phyloP scores from a whole-genome alignment of 1,140 invertebrate genomes.

The Pachyrhynchus sulphureomaculatus region DNA sequence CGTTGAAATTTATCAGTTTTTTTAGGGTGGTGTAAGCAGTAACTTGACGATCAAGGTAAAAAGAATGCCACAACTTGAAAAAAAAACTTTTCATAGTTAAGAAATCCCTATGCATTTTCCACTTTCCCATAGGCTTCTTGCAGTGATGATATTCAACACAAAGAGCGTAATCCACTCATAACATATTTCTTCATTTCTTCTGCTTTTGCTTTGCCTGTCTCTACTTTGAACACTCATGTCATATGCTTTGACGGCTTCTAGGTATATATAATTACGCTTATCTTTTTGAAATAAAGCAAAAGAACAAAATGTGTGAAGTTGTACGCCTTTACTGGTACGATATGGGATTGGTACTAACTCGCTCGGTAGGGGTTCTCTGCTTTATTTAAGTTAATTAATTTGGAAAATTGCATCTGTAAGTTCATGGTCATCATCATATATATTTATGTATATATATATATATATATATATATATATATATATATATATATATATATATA shows the following conservation, averaged over 20 bases:
- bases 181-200: neutral
- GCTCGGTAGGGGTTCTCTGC: neutral
- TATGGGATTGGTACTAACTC: neutral
- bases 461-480: too few species aligned
- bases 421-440: neutral
- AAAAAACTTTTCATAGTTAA: too few species aligned
- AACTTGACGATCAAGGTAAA: too few species aligned
- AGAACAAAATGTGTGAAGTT: neutral
- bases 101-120: too few species aligned
- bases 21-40: too few species aligned
- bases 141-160: too few species aligned
- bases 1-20: too few species aligned
- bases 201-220: neutral
- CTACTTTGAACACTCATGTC: neutral
- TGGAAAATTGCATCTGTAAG: too few species aligned
- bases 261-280: neutral
- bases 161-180: neutral
- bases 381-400: constrained; percentile 11
- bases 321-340: neutral
- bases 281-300: neutral
- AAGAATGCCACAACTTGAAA: too few species aligned
- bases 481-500: too few species aligned
- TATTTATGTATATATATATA: too few species aligned
- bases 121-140: too few species aligned
- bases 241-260: neutral